Base-by-base conservation (phyloP, 2,113 vertebrate genomes). In the Cavia porcellus region DNA sequence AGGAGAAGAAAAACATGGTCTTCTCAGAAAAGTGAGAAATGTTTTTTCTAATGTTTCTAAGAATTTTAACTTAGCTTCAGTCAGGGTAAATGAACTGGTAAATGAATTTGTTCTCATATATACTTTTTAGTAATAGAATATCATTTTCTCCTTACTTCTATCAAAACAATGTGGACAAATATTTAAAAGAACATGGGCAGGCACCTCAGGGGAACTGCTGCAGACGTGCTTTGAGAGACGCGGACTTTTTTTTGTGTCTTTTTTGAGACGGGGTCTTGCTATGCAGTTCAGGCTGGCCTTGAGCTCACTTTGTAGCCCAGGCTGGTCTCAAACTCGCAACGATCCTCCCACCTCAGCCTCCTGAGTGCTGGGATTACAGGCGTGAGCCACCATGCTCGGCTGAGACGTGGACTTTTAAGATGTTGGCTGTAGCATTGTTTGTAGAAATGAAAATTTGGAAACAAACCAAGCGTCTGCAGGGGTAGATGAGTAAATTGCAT, bases 371-470 rank as follows among this genome's bases (percentile, higher is more conserved):
- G 38, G 38, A 38, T 38, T 38, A 38, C 38, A 38, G 38, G 38
- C 38, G 38, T 38, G 38, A 38, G 38, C 38, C 38, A 38, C 38
- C 38, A 38, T 38, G 38, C 38, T 38, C 38, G 38, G 38, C 38
- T 38, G 38, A 80, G 8, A 25, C 2, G 3, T 0, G 10, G 8
- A 2, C 25, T 15, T 22, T 25, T 61, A 88, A 81, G 25, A 3
- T 32, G 25, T 42, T 70, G 62, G 50, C 62, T 25, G 14, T 24
- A 42, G 80, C 80, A 59, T 42, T 64, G 50, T 84, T 59, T 35
- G 52, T 72, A 85, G 61, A 32, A 80, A 20, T 24, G 45, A 57
- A 45, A 45, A 90, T 50, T 35, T 92, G 93, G 89, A 90, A 81
- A 57, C 6, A 19, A 22, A 28, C 17, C 47, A 42, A 72, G 42